Evolutionary conservation across 2,797 vertebrate species (phyloP).

Genomic region (Tinamus major): DNA sequence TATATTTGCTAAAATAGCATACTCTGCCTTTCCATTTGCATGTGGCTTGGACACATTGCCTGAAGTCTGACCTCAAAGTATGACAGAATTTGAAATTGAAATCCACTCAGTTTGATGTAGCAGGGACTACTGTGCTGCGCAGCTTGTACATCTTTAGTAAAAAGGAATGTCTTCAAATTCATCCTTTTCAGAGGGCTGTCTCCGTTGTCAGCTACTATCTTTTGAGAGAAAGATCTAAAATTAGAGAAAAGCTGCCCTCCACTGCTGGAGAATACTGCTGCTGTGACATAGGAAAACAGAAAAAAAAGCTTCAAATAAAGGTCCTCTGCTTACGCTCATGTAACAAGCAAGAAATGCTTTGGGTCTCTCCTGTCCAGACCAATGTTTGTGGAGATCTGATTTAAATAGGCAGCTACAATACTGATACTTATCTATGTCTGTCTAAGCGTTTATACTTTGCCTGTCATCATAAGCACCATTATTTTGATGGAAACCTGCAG

Average conservation of each 20-base stretch:
- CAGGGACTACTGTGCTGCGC: background rate
- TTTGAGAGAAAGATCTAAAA: conserved; percentile 69
- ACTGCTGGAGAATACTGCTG: conserved; percentile 71
- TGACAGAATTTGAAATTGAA: conserved; percentile 62
- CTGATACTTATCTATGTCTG: conserved; percentile 26
- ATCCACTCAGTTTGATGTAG: conserved; percentile 46
- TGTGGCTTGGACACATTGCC: conserved; percentile 45
- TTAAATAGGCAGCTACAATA: conserved; percentile 23
- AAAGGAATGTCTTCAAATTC: conserved; percentile 66
- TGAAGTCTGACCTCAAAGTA: conserved; percentile 65
- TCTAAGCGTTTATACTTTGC: conserved; percentile 30
- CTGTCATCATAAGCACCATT: background rate
- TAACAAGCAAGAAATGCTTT: conserved; percentile 54
- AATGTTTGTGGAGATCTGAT: background rate
- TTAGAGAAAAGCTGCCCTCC: conserved; percentile 76
- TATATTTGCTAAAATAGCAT: background rate
- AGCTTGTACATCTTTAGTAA: conserved; percentile 60
- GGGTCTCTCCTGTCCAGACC: background rate
- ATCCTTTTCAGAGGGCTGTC: conserved; percentile 69
- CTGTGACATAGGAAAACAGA: conserved; percentile 61
- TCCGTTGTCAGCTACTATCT: conserved; percentile 72
- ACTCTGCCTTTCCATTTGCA: background rate
- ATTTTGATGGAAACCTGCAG: conserved; percentile 38
- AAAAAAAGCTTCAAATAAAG: conserved; percentile 56
- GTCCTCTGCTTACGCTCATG: conserved; percentile 14